Base-by-base conservation (phyloP, 2,797 vertebrate species). In the Kryptolebias ocellatus region DNA sequence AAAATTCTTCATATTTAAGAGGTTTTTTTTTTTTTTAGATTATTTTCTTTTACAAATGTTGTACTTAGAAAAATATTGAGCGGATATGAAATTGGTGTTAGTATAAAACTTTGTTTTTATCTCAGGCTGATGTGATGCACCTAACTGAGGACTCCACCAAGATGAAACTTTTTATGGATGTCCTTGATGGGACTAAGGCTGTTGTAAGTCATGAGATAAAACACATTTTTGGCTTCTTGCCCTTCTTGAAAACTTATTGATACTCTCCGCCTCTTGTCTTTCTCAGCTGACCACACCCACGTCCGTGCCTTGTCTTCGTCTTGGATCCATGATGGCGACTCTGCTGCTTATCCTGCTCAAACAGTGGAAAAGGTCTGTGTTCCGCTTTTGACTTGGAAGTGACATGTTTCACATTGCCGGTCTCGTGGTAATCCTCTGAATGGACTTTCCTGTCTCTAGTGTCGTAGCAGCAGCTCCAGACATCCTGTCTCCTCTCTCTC, bases 291-390 rank as follows among this genome's bases (percentile, higher is more conserved):
- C 95, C 17, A 95, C 95, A 42, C 93, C 96, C 1, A 81, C 74
- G 69, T 98, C 97, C 0, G 92, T 92, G 28, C 92, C 91, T 64
- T 98, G 98, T 74, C 92, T 99, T 44, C 96, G 96, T 28, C 92
- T 99, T 3, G 97, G 97, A 0, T 98, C 96, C 73, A 98, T 99
- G 97, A 93, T 95, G 62, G 95, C 96, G 54, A 99, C 97, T 0
- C 90, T 99, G 29, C 94, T 99, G 12, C 93, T 99, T 18, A 93
- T 99, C 84, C 94, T 99, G 52, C 94, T 99, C 51, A 96, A 95
- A 67, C 95, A 96, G 78, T 99, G 98, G 98, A 96, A 93, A 78
- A 94, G 94, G 98, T 98, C 53, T 68, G 92, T 72, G 1, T 28
- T 54, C 5, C 27, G 5, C 16, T 0, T 55, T 54, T 14, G 15